Conservation (phyloP, 1,140 invertebrate genomes). For the Drosophila ercepeae region DNA sequence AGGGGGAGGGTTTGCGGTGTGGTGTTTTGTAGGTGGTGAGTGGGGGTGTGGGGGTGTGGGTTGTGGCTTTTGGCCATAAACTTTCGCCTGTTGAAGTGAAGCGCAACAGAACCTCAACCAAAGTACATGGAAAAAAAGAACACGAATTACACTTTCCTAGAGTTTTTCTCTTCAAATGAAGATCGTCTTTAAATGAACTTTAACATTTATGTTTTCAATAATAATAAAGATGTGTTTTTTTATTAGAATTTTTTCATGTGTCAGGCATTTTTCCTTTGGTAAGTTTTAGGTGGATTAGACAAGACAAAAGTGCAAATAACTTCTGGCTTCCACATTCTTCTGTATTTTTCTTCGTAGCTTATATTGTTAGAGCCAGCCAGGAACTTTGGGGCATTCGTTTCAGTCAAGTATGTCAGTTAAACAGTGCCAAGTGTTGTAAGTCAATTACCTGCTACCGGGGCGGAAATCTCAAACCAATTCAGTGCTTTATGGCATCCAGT, state of each 20-base stretch:
- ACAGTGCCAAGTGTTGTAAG: slow-evolving; percentile 70
- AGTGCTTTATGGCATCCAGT: slow-evolving; percentile 5
- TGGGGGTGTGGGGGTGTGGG: slow-evolving; percentile 41
- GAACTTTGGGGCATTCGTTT: slow-evolving; percentile 25
- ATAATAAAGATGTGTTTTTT: neutral
- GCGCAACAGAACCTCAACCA: slow-evolving; percentile 34
- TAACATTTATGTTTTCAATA: neutral
- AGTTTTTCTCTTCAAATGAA: neutral
- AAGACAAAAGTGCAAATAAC: slow-evolving; percentile 23
- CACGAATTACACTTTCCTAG: neutral
- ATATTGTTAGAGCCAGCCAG: neutral
- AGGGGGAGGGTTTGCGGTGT: neutral
- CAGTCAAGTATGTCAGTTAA: slow-evolving; percentile 63
- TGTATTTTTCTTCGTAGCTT: neutral
- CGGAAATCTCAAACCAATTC: slow-evolving; percentile 43
- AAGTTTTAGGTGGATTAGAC: slow-evolving; percentile 11
- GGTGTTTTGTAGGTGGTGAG: slow-evolving; percentile 19
- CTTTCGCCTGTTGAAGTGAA: slow-evolving; percentile 66
- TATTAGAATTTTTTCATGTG: neutral
- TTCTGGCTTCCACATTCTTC: slow-evolving; percentile 17
- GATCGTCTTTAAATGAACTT: neutral
- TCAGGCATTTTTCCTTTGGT: neutral
- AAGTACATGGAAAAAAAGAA: slow-evolving; percentile 15
- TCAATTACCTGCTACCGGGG: slow-evolving; percentile 70
- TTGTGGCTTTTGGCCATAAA: slow-evolving; percentile 76